Conservation (phyloP, 1,140 invertebrate genomes). For the Philopotamus ludificatus region DNA sequence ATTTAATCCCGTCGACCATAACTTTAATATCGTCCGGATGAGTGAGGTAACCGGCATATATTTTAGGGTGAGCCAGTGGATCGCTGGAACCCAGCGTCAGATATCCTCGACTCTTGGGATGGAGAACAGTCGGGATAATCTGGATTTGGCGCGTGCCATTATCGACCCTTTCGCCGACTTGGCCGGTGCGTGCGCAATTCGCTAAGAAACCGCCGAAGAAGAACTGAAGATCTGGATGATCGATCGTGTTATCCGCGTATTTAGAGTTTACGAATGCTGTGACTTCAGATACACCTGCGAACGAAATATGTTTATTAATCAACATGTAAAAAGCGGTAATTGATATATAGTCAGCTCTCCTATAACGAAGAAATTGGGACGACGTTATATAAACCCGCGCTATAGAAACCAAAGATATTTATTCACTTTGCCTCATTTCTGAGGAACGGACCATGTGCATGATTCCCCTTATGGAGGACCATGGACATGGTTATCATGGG, state of each 20-base stretch:
- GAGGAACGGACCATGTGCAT: too few relatives aligned
- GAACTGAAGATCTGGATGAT: constrained; percentile 81
- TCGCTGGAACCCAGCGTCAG: constrained; percentile 71
- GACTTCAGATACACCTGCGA: constrained; percentile 72
- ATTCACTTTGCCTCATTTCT: too few relatives aligned
- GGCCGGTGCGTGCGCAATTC: constrained; percentile 79
- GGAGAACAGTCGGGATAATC: constrained; percentile 65
- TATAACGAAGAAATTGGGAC: too few relatives aligned
- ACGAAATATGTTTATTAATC: neutral
- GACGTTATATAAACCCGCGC: too few relatives aligned
- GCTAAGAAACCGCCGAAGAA: constrained; percentile 84
- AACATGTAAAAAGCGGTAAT: too few relatives aligned
- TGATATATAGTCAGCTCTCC: too few relatives aligned
- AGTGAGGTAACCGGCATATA: constrained; percentile 53
- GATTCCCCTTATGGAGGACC: too few relatives aligned
- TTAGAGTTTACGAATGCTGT: constrained; percentile 81
- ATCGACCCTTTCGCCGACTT: constrained; percentile 72
- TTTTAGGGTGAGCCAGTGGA: constrained; percentile 60
- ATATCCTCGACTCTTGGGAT: constrained; percentile 80
- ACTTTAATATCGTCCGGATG: constrained; percentile 67
- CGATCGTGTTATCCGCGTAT: constrained; percentile 69
- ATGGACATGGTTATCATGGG: too few relatives aligned
- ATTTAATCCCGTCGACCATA: constrained; percentile 74
- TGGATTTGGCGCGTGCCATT: constrained; percentile 63
- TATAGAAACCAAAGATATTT: too few relatives aligned